Conservation (phyloP, 2,888 invertebrate species). For the Cenopis cana region DNA sequence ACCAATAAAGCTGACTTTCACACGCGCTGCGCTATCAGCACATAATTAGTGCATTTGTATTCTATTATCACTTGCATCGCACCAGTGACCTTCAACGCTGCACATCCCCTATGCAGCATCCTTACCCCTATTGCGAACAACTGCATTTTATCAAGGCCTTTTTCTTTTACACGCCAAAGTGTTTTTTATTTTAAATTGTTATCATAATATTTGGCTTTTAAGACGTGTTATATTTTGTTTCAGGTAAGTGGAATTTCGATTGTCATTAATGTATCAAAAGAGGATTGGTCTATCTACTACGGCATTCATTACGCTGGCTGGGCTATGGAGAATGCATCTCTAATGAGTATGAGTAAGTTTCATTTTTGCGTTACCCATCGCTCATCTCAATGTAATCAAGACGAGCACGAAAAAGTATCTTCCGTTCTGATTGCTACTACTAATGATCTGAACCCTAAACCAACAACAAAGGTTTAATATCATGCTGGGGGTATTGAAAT, state of each 20-base stretch:
- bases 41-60: conserved; percentile 31
- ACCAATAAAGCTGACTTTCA: neutral
- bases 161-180: neutral
- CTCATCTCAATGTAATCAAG: no score
- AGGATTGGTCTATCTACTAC: neutral
- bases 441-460: no score
- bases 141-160: conserved; percentile 18
- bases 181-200: neutral
- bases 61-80: conserved; percentile 20
- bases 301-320: no score
- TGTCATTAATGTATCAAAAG: neutral
- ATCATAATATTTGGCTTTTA: neutral
- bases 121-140: conserved; percentile 3
- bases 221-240: conserved; percentile 2
- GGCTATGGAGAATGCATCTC: no score
- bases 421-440: no score
- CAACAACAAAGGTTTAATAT: no score
- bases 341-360: no score
- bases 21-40: conserved; percentile 1
- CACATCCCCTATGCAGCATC: conserved; percentile 11
- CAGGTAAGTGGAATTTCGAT: conserved; percentile 5
- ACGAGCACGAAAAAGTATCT: no score
- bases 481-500: no score
- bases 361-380: no score
- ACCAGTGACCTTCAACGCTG: conserved; percentile 4